Conservation (phyloP, 2,113 vertebrate genomes). For the Micronisus gabar region DNA sequence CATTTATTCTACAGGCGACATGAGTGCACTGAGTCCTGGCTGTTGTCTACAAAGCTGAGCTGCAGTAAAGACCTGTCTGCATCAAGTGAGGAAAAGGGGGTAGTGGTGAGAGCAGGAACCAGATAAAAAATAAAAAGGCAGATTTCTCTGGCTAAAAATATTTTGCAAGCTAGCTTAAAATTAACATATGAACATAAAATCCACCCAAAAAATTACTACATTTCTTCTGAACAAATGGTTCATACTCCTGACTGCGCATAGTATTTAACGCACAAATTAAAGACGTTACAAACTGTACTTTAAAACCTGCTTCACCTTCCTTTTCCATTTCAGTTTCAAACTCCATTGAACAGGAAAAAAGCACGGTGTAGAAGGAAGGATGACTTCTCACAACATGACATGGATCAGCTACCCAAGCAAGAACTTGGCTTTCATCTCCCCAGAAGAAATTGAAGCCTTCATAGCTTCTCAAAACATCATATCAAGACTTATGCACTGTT, state of each 20-base stretch:
- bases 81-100: neutral
- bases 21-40: fast-evolving
- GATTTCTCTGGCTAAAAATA: neutral
- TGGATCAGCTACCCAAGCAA: conserved; percentile 67
- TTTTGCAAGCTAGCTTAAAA: neutral
- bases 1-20: neutral
- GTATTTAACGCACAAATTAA: neutral
- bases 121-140: neutral
- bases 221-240: neutral
- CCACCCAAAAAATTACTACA: neutral
- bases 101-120: neutral
- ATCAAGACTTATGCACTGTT: conserved; percentile 72
- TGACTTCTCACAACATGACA: conserved; percentile 52
- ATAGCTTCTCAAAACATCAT: conserved; percentile 69
- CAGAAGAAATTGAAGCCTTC: neutral
- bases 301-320: neutral
- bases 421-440: neutral
- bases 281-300: neutral
- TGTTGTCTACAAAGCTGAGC: neutral
- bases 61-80: neutral
- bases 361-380: neutral
- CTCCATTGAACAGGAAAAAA: neutral
- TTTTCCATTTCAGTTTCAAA: neutral
- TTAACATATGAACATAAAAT: neutral
- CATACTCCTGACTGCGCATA: neutral